Percentiles rank a stretch among this genome's conserved stretches.
Conservation (phyloP, 2,113 vertebrate genomes). For the Centropus bengalensis region DNA sequence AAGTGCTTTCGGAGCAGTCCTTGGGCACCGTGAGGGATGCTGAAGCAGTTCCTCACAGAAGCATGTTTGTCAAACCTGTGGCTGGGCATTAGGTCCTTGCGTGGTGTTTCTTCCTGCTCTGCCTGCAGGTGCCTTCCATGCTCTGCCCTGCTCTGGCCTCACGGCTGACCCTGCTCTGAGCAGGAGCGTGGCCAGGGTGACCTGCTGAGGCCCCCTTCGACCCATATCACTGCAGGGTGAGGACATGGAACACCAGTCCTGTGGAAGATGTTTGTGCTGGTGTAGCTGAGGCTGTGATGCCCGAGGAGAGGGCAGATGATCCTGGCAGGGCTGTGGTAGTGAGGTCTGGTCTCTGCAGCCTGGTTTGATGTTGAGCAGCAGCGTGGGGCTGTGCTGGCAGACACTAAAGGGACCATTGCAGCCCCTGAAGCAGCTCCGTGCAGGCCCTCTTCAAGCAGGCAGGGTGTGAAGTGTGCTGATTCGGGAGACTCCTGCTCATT, state of each 20-base stretch:
- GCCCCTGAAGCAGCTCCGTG: not conserved
- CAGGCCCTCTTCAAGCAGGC: not conserved
- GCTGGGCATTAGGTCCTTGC: not conserved
- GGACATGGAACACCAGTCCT: not conserved
- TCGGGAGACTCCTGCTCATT: not conserved
- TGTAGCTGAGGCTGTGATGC: not conserved
- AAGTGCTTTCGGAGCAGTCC: not conserved
- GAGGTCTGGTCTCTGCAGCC: not conserved
- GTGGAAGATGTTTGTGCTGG: fast-evolving
- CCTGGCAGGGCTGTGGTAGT: not conserved
- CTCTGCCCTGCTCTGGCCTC: not conserved
- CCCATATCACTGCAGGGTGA: not conserved
- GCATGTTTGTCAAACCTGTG: not conserved
- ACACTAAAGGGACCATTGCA: not conserved
- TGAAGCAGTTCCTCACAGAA: not conserved
- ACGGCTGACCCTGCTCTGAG: not conserved
- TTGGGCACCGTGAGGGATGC: not conserved
- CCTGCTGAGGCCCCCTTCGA: not conserved
- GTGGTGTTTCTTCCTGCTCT: not conserved
- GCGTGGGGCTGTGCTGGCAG: not conserved
- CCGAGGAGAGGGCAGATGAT: not conserved
- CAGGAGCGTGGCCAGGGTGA: not conserved
- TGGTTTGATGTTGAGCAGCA: not conserved
- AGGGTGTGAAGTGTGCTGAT: not conserved
- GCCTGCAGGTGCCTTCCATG: not conserved